Conservation (phyloP, 2,888 invertebrate species). For the Silvanus unidentatus region DNA sequence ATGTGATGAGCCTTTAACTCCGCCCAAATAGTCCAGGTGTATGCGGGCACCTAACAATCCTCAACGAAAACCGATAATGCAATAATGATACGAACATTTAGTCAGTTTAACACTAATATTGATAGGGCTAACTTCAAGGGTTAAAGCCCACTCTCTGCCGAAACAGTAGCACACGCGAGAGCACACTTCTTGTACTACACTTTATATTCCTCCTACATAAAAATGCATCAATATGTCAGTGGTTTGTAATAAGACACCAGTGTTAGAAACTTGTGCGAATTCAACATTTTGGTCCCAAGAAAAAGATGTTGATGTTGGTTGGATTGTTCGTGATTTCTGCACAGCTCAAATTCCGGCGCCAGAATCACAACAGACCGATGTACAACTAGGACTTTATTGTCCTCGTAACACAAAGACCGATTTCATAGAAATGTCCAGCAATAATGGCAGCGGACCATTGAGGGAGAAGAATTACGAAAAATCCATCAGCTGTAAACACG, state of each 20-base stretch:
- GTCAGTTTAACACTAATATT: slow-evolving; percentile 25
- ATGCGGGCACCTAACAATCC: slow-evolving; percentile 38
- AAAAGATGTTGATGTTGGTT: background rate
- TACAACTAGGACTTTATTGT: slow-evolving; percentile 3
- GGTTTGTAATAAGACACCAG: slow-evolving; percentile 19
- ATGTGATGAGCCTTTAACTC: slow-evolving; percentile 24
- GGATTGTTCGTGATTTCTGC: background rate
- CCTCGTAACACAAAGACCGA: slow-evolving; percentile 4
- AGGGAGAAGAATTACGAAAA: slow-evolving; percentile 27
- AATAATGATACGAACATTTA: slow-evolving; percentile 31
- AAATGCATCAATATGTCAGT: slow-evolving; percentile 19
- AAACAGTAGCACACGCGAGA: slow-evolving; percentile 12
- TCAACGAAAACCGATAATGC: slow-evolving; percentile 29
- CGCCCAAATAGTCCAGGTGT: slow-evolving; percentile 42
- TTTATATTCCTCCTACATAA: slow-evolving; percentile 1
- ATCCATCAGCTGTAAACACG: slow-evolving; percentile 29
- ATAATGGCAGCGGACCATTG: background rate
- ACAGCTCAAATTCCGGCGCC: slow-evolving; percentile 28
- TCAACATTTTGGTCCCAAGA: slow-evolving; percentile 16
- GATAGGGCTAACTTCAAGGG: slow-evolving; percentile 27
- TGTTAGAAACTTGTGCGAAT: slow-evolving; percentile 27
- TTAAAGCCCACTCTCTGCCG: slow-evolving; percentile 14
- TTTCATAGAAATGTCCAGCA: slow-evolving; percentile 7
- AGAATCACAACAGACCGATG: slow-evolving; percentile 18
- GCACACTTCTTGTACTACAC: background rate